Evolutionary conservation across 2,888 invertebrate species (phyloP).

Genomic region (Endomychus coccineus): DNA sequence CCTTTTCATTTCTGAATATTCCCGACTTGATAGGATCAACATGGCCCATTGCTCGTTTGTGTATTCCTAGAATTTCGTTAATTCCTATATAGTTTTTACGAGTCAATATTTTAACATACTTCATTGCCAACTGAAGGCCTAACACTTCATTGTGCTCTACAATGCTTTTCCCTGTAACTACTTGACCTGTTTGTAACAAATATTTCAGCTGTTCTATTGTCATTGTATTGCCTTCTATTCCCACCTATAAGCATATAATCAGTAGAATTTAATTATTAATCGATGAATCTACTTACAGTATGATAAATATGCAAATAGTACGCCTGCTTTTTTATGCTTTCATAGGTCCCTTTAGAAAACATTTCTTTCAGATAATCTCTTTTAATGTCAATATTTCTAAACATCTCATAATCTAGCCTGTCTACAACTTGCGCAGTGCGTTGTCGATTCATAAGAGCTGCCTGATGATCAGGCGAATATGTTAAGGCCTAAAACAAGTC

Average conservation of each 20-base stretch:
- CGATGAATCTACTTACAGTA: slow-evolving; percentile 49
- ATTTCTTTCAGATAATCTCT: slow-evolving; percentile 68
- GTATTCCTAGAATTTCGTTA: slow-evolving; percentile 86
- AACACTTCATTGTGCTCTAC: slow-evolving; percentile 96
- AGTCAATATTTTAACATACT: slow-evolving; percentile 77
- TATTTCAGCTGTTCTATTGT: slow-evolving; percentile 84
- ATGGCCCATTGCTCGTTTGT: slow-evolving; percentile 85
- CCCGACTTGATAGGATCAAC: slow-evolving; percentile 93
- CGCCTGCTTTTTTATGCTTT: slow-evolving; percentile 87
- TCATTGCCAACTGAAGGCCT: slow-evolving; percentile 89
- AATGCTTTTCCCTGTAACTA: slow-evolving; percentile 84
- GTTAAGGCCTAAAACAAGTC: slow-evolving; percentile 55
- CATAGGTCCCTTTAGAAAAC: slow-evolving; percentile 72
- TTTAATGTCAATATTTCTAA: slow-evolving; percentile 76
- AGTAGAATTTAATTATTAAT: slow-evolving; percentile 4
- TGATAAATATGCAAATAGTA: slow-evolving; percentile 96
- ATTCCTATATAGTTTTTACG: slow-evolving; percentile 71
- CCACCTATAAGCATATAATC: slow-evolving; percentile 46
- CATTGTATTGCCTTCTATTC: slow-evolving; percentile 97
- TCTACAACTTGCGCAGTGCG: slow-evolving; percentile 85
- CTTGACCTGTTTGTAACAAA: slow-evolving; percentile 83
- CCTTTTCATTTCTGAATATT: slow-evolving; percentile 74
- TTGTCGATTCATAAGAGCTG: slow-evolving; percentile 71
- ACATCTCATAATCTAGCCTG: slow-evolving; percentile 73
- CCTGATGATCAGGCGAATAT: slow-evolving; percentile 74